Conservation (phyloP, 2,113 vertebrate genomes). For the Myotis lucifugus region DNA sequence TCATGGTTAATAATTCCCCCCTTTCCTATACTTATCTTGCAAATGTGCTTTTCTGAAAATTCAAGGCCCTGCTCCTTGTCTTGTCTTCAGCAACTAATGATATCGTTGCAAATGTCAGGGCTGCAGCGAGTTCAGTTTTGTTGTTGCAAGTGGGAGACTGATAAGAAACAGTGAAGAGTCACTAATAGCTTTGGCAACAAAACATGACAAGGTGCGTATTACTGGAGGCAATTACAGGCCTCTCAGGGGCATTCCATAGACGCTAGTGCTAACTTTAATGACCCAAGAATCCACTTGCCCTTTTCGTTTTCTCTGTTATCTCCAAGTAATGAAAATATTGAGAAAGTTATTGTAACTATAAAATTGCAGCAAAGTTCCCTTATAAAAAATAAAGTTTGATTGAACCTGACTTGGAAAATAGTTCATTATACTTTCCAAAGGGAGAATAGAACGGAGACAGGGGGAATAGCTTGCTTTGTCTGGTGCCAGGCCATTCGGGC, state of each 20-base stretch:
- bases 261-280: conserved; percentile 25
- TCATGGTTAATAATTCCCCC: not conserved
- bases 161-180: conserved; percentile 51
- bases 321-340: conserved; percentile 68
- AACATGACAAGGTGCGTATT: conserved; percentile 29
- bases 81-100: conserved; percentile 35
- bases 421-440: conserved; percentile 41
- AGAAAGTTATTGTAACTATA: conserved; percentile 67
- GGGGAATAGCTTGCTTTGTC: not conserved
- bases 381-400: conserved; percentile 44
- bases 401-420: conserved; percentile 58
- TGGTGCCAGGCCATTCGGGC: not conserved
- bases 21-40: not conserved
- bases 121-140: conserved; percentile 1
- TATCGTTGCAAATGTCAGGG: conserved; percentile 56
- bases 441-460: not conserved
- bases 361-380: conserved; percentile 59
- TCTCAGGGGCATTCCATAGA: conserved; percentile 10
- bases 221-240: not conserved
- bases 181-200: conserved; percentile 46
- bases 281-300: conserved; percentile 41
- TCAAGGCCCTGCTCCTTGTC: not conserved
- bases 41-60: not conserved
- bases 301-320: conserved; percentile 60
- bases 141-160: conserved; percentile 10